Base-by-base conservation (phyloP, 1,140 invertebrate species). In the Drosophila ironensis region DNA sequence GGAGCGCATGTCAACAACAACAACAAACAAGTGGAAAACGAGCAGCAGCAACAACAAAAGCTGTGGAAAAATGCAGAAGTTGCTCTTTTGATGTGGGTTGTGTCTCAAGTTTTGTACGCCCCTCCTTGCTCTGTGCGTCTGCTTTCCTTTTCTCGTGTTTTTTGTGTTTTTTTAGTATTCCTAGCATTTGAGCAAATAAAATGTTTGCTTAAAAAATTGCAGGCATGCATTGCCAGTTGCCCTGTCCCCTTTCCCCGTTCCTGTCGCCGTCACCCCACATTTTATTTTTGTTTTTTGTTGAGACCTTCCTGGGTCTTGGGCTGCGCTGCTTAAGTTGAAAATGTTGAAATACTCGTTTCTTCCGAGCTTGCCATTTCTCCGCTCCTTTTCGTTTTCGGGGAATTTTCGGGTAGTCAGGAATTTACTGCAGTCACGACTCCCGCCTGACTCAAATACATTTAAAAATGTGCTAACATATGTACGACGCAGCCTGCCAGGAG, bases 121-220 rank as follows among this genome's bases (percentile, higher is more conserved):
- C 28, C 44, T 57, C 56, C 44, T n/a, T n/a, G n/a, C n/a, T n/a
- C n/a, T n/a, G n/a, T n/a, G n/a, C n/a, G n/a, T n/a, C n/a, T n/a
- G n/a, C 44, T 16, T 30, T 38, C n/a, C 33, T 37, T 8, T 14
- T 4, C 12, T 9, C 19, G 8, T 30, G 12, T 17, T 20, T 35
- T 45, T 17, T 35, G 22, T 51, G 19, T 57, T 11, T 42, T 47
- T 38, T 48, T n/a, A n/a, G 51, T 66, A 66, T 56, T 69, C 24
- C 12, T 46, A 22, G 33, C 57, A 63, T 56, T 76, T 54, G 17
- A 40, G 72, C 77, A 81, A 82, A 82, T 75, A 82, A 81, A 82
- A 82, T 81, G 72, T 81, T 76, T 82, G 61, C 77, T 81, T 81
- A 81, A 81, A 72, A 81, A 81, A 81, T 81, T 72, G 72, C 77